A percentile compares a stretch with the other conserved stretches of the same genome.
phyloP scores from a whole-genome alignment of 2,888 invertebrate species.

The Rotaria magnacalcarata region DNA sequence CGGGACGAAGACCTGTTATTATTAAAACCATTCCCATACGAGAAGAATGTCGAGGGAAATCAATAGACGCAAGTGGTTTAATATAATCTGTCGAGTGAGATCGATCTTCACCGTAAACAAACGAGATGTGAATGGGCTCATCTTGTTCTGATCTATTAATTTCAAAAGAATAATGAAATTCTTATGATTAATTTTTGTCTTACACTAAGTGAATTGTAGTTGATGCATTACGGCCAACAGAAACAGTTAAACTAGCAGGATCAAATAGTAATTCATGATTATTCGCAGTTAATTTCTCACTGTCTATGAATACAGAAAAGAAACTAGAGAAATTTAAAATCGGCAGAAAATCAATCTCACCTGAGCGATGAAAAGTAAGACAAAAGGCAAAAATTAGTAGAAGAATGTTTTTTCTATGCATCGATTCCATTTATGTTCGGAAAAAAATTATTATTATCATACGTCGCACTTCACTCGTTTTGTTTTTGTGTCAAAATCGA shows the following conservation, averaged over 20 bases:
- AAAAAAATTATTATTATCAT: background rate
- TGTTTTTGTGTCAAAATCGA: background rate
- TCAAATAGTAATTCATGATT: background rate
- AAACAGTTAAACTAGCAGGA: background rate
- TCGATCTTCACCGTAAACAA: background rate
- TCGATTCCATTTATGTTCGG: background rate
- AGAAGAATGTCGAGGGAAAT: background rate
- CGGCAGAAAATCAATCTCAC: background rate
- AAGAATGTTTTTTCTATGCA: background rate
- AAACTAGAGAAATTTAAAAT: background rate
- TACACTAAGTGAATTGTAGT: constrained; percentile 30
- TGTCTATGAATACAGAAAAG: background rate
- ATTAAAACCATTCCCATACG: background rate
- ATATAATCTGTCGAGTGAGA: background rate
- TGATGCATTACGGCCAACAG: background rate
- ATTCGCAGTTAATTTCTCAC: background rate
- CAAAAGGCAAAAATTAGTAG: background rate
- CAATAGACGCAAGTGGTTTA: background rate
- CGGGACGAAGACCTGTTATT: background rate
- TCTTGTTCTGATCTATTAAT: constrained; percentile 12
- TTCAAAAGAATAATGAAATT: background rate
- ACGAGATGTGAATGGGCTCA: background rate
- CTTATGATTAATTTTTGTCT: background rate
- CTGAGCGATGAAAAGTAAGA: background rate
- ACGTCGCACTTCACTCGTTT: background rate